These are phyloP conservation scores for Pseudococcus viburni DNA, from an alignment of 2,888 invertebrate species.

Conservation along the genomic window DNA sequence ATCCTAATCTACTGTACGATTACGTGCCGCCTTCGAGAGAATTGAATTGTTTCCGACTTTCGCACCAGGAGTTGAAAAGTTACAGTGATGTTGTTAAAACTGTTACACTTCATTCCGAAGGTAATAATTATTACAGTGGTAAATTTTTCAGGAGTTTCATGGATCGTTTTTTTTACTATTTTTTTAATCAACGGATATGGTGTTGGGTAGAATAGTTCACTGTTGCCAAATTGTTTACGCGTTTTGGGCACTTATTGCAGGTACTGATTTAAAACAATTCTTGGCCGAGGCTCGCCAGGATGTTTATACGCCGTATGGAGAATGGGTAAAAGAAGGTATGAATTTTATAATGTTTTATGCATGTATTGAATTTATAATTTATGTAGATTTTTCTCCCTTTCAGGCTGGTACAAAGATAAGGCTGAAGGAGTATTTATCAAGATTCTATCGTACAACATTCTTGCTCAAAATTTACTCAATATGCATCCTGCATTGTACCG, in stretches of 20 bases:
- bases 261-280: slow-evolving; percentile 35
- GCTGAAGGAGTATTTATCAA: slow-evolving; percentile 47
- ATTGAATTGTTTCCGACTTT: background rate
- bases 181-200: slow-evolving; percentile 26
- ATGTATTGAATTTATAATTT: background rate
- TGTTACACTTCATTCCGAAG: slow-evolving; percentile 10
- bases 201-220: slow-evolving; percentile 1
- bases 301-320: slow-evolving; percentile 60
- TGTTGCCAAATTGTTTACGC: background rate
- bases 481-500: slow-evolving; percentile 82
- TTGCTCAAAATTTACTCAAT: slow-evolving; percentile 86
- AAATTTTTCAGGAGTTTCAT: slow-evolving; percentile 47
- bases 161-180: background rate
- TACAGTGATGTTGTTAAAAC: slow-evolving; percentile 46
- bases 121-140: slow-evolving; percentile 44
- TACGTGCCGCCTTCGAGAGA: background rate
- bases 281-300: slow-evolving; percentile 32
- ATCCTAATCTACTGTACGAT: slow-evolving; percentile 15
- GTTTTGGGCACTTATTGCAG: slow-evolving; percentile 46
- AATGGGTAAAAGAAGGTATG: slow-evolving; percentile 57
- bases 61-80: background rate
- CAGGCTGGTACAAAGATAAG: slow-evolving; percentile 37
- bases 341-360: background rate
- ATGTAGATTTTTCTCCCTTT: background rate
- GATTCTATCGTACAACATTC: slow-evolving; percentile 80